Conservation (phyloP, 2,888 invertebrate genomes). For the Labia minor region DNA sequence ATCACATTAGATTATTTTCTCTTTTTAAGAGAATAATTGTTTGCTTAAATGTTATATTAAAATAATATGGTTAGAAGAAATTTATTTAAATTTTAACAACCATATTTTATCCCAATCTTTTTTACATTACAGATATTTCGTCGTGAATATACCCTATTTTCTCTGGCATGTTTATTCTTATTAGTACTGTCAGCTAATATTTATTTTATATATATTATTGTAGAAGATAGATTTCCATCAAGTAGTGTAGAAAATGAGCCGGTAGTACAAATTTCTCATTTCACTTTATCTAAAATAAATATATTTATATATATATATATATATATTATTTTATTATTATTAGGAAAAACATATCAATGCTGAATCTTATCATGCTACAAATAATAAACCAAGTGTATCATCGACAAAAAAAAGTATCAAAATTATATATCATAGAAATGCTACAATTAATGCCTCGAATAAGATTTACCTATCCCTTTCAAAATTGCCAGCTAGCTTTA, state of each 20-base stretch:
- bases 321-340: no score
- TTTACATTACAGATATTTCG: conserved; percentile 34
- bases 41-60: background rate
- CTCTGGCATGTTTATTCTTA: conserved; percentile 34
- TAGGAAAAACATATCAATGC: background rate
- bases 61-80: background rate
- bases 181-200: conserved; percentile 35
- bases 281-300: background rate
- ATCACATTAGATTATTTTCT: background rate
- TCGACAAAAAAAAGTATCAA: background rate
- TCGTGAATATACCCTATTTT: conserved; percentile 34
- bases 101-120: background rate
- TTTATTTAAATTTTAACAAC: background rate
- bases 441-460: conserved; percentile 22
- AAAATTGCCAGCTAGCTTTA: conserved; percentile 21
- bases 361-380: background rate
- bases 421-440: conserved; percentile 21
- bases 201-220: conserved; percentile 36
- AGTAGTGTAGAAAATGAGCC: conserved; percentile 21
- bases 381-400: background rate
- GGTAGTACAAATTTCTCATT: background rate
- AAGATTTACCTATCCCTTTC: conserved; percentile 22
- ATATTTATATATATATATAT: background rate
- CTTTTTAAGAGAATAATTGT: background rate
- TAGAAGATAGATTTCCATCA: conserved; percentile 33